Conservation (phyloP, 2,113 vertebrate genomes). For the Ophthalmotilapia sp. region DNA sequence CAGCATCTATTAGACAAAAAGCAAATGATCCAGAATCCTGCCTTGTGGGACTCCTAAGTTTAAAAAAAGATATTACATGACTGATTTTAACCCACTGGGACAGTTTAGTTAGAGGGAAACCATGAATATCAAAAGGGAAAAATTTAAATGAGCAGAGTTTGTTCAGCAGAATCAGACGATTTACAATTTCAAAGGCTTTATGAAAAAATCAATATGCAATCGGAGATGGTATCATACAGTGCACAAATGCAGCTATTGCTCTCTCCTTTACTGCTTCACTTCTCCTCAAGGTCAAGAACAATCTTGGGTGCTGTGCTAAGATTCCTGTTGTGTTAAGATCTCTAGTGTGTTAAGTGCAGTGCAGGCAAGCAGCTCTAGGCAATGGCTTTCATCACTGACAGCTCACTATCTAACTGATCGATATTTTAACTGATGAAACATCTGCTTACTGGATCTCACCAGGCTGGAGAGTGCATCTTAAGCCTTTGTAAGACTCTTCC, state of each 20-base stretch:
- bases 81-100: not conserved
- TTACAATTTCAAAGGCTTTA: not conserved
- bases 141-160: not conserved
- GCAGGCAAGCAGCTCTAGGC: not conserved
- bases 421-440: not conserved
- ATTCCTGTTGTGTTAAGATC: not conserved
- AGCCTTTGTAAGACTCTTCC: slow-evolving; percentile 18
- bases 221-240: not conserved
- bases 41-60: fast-evolving
- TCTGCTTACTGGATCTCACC: not conserved
- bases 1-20: not conserved
- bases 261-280: not conserved
- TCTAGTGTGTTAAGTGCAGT: slow-evolving; percentile 1
- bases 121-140: not conserved
- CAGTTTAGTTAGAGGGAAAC: not conserved
- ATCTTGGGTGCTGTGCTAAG: not conserved
- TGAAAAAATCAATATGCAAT: not conserved
- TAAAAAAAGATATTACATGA: fast-evolving
- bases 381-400: slow-evolving; percentile 10
- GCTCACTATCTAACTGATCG: slow-evolving; percentile 3
- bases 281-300: slow-evolving; percentile 3
- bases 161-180: not conserved
- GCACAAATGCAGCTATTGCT: not conserved
- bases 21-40: not conserved
- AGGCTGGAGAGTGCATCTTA: not conserved